A percentile compares a stretch with the other conserved stretches of the same genome.
These are phyloP conservation scores for Sebastes goodei DNA, from an alignment of 2,797 vertebrate genomes.

Conservation along the genomic window DNA sequence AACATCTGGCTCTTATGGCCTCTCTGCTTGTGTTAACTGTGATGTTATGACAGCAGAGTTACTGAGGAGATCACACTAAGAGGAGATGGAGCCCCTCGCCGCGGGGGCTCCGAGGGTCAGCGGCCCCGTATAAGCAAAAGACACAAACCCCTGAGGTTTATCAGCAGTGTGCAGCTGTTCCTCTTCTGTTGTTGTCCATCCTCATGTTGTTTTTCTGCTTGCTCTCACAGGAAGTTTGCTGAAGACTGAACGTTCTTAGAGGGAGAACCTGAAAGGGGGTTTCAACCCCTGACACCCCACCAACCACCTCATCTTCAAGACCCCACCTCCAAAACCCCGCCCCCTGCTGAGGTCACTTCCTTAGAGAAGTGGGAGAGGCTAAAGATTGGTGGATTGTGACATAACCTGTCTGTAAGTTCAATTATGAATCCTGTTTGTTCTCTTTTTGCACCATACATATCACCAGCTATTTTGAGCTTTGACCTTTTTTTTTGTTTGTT, in stretches of 20 bases:
- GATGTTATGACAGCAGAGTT: conserved; percentile 74
- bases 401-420: conserved; percentile 58
- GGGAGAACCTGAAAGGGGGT: conserved; percentile 23
- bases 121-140: conserved; percentile 48
- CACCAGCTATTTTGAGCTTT: not conserved
- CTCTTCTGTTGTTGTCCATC: conserved; percentile 14
- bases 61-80: conserved; percentile 59
- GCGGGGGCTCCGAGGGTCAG: conserved; percentile 52
- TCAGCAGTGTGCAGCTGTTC: conserved; percentile 37
- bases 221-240: conserved; percentile 61
- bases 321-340: not conserved
- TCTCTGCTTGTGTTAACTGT: conserved; percentile 61
- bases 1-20: conserved; percentile 72
- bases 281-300: conserved; percentile 17
- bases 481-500: not conserved
- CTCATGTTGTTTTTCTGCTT: conserved; percentile 38
- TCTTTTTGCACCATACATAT: not conserved
- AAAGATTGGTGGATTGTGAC: not conserved
- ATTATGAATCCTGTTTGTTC: not conserved
- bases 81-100: conserved; percentile 40
- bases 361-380: conserved; percentile 11
- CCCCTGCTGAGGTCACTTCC: conserved; percentile 4
- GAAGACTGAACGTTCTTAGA: conserved; percentile 23
- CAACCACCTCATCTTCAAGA: not conserved
- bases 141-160: conserved; percentile 35